Base-by-base conservation (phyloP, 2,888 invertebrate species). In the Laspeyria flexula region DNA sequence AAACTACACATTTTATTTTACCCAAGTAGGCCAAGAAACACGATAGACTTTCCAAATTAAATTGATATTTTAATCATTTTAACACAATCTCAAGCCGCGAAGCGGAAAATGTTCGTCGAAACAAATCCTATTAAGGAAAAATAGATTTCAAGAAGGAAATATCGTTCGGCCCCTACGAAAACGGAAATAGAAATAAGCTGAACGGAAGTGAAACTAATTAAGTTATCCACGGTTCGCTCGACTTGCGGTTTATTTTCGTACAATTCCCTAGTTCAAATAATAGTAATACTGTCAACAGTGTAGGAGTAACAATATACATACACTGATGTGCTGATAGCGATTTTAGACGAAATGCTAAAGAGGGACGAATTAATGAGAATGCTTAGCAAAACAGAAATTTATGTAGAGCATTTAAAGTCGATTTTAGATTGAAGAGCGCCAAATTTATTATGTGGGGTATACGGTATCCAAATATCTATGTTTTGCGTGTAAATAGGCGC, bases 161-260 rank as follows among this genome's bases (percentile, higher is more conserved):
- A 87, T 78, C 83, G 70, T 74, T 76, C 82, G 74, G 77, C 77
- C 88, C 88, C 85, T 77, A 83, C 79, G 71, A 81, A 84, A 88
- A 85, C 90, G 90, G 90, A 91, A 91, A 89, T 90, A 91, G 91
- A 90, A 86, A 88, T 90, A 88, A 85, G 81, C 83, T 68, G 79
- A 88, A 85, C 88, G 90, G 91, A 91, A 90, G 88, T 90, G 83
- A 86, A 88, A 86, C 90, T 90, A 90, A 91, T 91, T 90, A 91
- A 89, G 85, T 90, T 91, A 91, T 90, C 90, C 86, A 77, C 88
- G 84, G 81, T 82, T 79, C 81, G 74, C 77, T 83, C 77, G 77
- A 79, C 77, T 86, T 81, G 86, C 83, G 84, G 88, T 82, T 84
- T 91, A 91, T 90, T 91, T 90, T 90, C 79, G 88, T 88, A 78